Base-by-base conservation (phyloP, 1,140 invertebrate genomes). In the Drosophila navojoa region DNA sequence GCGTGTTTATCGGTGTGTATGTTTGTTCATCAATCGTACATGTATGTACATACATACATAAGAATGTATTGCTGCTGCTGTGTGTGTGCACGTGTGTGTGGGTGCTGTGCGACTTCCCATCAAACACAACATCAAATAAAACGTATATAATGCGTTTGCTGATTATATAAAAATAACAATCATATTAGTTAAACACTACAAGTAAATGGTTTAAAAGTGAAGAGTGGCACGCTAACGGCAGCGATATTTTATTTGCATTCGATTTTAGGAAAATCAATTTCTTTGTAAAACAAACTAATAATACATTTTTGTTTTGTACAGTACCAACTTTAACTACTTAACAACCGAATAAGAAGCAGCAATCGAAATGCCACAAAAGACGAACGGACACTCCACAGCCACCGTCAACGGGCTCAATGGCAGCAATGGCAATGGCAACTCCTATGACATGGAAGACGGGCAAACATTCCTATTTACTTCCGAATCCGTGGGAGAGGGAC, bases 401-500 rank as follows among this genome's bases (percentile, higher is more conserved):
- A 27, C 19, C 11, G 76, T 79, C 63, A 90, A 91, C 54, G 87
- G 87, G 27, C 95, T 95, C 92, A 96, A 96, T 93, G 96, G 96
- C 92, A 93, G 96, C 93, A 96, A 96, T 74, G 93, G 93, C 25
- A 89, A 79, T 58, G 93, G 93, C 27, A 89, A 79, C 57, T 90
- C 84, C 54, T 95, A 94, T 92, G 96, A 97, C 91, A 95, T 96
- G 91, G 95, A 96, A 87, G 95, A 97, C 92, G 96, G 95, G 87
- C 96, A 97, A 81, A 95, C 96, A 80, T 99, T 99, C 93, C 94
- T 99, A 32, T 99, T 99, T 93, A 99, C 98, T 52, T 99, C 98
- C 22, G 99, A 99, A 94, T 99, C 98, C 54, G 99, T 99, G 59
- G 98, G 98, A 86, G 99, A 99, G 94, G 98, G 98, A 85, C 98